These are phyloP conservation scores for Conchocele bisecta DNA, from an alignment of 2,888 invertebrate species.

Conservation along the genomic window DNA sequence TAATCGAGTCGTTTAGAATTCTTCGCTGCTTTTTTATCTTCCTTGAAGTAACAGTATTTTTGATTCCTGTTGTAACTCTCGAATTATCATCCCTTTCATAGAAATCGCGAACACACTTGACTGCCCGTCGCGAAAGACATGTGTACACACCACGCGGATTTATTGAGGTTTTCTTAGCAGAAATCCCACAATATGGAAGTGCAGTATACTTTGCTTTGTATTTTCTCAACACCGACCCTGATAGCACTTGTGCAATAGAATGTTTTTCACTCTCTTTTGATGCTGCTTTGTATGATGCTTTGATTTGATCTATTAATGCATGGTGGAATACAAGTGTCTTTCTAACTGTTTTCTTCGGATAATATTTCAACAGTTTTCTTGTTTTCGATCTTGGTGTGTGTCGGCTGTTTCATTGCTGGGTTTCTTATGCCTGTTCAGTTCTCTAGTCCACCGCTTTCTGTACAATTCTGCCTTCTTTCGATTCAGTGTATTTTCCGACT, in stretches of 20 bases:
- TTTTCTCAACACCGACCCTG: constrained; percentile 2
- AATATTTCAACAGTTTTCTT: constrained; percentile 22
- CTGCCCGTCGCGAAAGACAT: background rate
- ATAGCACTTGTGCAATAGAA: background rate
- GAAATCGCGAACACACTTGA: constrained; percentile 9
- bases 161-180: background rate
- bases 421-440: constrained; percentile 2
- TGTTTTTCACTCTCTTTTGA: constrained; percentile 12
- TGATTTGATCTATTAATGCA: constrained; percentile 23
- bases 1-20: constrained; percentile 32
- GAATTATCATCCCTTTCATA: constrained; percentile 36
- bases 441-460: constrained; percentile 21
- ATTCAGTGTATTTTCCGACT: background rate
- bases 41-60: constrained; percentile 32
- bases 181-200: background rate
- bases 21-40: constrained; percentile 46
- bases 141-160: background rate
- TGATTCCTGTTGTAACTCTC: constrained; percentile 26
- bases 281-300: constrained; percentile 9
- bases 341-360: constrained; percentile 20
- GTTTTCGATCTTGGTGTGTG: constrained; percentile 33
- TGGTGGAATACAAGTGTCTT: constrained; percentile 15
- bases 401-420: background rate
- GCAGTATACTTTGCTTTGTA: constrained; percentile 13
- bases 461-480: constrained; percentile 18